A percentile compares a stretch with the other conserved stretches of the same genome.
These are phyloP conservation scores for Subacronicta megacephala DNA, from an alignment of 2,888 invertebrate species.

Conservation along the genomic window DNA sequence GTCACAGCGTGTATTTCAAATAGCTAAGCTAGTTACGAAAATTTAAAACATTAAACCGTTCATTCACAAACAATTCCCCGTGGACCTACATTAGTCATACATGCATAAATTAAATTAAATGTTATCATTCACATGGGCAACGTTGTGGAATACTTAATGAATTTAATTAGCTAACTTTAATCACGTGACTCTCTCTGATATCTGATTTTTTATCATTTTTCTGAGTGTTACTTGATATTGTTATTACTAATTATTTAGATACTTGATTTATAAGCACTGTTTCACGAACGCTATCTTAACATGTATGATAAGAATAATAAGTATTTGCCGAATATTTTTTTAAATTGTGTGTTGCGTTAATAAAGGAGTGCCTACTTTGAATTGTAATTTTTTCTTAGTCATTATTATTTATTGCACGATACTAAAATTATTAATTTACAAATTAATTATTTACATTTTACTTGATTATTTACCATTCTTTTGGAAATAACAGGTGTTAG, in stretches of 20 bases:
- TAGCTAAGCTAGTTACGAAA: conserved; percentile 9
- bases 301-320: too few relatives aligned
- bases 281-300: too few relatives aligned
- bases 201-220: conserved; percentile 50
- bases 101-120: conserved; percentile 51
- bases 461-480: too few relatives aligned
- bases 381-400: too few relatives aligned
- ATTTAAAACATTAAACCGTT: conserved; percentile 29
- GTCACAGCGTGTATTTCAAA: conserved; percentile 21
- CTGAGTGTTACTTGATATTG: conserved; percentile 18
- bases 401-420: too few relatives aligned
- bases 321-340: too few relatives aligned
- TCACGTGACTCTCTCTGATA: conserved; percentile 44
- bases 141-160: conserved; percentile 52
- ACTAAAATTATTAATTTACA: too few relatives aligned
- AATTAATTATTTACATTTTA: too few relatives aligned
- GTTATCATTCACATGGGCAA: conserved; percentile 50
- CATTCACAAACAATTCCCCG: conserved; percentile 34
- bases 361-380: too few relatives aligned
- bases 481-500: too few relatives aligned
- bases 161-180: conserved; percentile 56
- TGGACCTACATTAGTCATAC: conserved; percentile 45
- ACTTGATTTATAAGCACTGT: too few relatives aligned
- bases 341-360: too few relatives aligned
- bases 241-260: not conserved